Conservation (phyloP, 53 echinoderm and acorn worm species). For the Stichopus horrens region DNA sequence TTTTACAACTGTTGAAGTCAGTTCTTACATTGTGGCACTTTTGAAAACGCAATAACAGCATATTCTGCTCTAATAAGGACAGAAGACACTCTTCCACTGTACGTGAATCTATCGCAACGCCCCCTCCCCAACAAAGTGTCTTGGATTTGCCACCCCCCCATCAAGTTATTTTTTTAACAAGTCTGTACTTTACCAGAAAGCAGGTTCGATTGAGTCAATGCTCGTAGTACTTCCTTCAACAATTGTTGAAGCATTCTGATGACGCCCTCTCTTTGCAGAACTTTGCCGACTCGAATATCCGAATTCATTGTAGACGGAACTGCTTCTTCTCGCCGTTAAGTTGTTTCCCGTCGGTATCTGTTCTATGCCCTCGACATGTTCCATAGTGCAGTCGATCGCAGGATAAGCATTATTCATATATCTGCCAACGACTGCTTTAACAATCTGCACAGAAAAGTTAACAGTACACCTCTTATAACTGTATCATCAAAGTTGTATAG, state of each 20-base stretch:
- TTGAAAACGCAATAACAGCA: no score
- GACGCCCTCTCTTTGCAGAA: neutral
- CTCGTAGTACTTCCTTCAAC: neutral
- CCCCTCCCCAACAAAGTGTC: no score
- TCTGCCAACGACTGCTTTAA: slow-evolving; percentile 12
- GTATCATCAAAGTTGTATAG: no score
- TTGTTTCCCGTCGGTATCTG: neutral
- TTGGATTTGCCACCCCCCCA: neutral
- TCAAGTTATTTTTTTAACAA: neutral
- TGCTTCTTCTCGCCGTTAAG: neutral
- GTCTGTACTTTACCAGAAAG: neutral
- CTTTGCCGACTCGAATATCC: neutral
- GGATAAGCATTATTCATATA: neutral
- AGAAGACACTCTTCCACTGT: no score
- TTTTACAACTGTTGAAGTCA: no score
- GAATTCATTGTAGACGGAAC: neutral
- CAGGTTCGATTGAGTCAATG: neutral
- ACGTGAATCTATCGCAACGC: neutral
- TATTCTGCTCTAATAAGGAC: no score
- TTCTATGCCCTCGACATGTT: slow-evolving; percentile 22
- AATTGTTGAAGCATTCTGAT: neutral
- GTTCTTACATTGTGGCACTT: no score
- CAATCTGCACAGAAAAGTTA: neutral
- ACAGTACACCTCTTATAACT: no score
- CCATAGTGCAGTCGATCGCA: neutral